phyloP scores from a whole-genome alignment of 2,113 vertebrate genomes.

The Macquaria ambigua region DNA sequence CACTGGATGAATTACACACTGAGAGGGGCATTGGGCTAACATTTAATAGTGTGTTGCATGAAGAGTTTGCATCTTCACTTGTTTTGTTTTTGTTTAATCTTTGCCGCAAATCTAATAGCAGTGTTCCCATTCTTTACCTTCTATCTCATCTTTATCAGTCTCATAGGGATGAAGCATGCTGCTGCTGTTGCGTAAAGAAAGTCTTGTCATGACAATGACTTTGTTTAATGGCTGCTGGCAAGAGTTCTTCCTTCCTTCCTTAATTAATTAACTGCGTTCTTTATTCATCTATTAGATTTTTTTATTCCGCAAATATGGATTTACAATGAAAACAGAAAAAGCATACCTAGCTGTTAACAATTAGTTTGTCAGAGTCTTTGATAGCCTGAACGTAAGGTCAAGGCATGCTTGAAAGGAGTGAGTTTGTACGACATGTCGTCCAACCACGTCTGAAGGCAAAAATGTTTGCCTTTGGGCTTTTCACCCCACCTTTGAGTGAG shows the following conservation, averaged over 20 bases:
- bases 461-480: too few relatives aligned
- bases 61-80: constrained; percentile 7
- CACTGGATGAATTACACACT: constrained; percentile 10
- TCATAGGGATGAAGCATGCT: background rate
- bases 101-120: background rate
- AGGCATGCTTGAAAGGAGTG: too few relatives aligned
- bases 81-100: background rate
- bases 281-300: background rate
- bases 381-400: background rate
- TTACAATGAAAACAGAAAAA: background rate
- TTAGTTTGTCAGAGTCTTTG: background rate
- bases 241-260: background rate
- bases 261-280: background rate
- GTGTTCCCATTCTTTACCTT: background rate
- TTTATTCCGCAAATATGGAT: background rate
- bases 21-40: background rate
- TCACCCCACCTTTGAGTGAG: background rate
- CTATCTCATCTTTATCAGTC: background rate
- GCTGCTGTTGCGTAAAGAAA: background rate
- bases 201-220: background rate
- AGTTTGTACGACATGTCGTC: too few relatives aligned
- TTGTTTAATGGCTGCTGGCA: background rate
- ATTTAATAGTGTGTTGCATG: background rate
- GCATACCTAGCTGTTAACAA: background rate
- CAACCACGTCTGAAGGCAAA: too few relatives aligned